Percentiles rank a stretch among this genome's conserved stretches.
Conservation (phyloP, 1,140 invertebrate genomes). For the Drosophila bipectinata region DNA sequence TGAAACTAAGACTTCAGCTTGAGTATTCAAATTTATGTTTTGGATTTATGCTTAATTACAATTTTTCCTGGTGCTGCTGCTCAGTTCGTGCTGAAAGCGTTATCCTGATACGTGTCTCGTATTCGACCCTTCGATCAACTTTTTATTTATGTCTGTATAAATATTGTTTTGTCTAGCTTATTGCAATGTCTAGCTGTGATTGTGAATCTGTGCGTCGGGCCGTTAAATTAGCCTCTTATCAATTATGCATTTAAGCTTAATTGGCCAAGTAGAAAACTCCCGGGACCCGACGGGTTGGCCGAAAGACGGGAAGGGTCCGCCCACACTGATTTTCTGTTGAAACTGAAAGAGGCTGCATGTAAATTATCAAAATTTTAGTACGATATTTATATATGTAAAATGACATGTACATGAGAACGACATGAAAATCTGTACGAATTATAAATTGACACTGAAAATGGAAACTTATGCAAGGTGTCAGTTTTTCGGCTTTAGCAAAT, state of each 20-base stretch:
- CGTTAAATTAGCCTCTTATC: conserved; percentile 76
- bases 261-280: conserved; percentile 51
- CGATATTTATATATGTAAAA: neutral
- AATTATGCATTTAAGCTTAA: conserved; percentile 77
- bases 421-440: neutral
- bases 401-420: conserved; percentile 16
- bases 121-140: conserved; percentile 49
- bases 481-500: neutral
- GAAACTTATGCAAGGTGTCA: neutral
- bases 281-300: conserved; percentile 19
- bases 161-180: too few species aligned
- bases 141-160: conserved; percentile 37
- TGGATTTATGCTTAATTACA: neutral
- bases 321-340: conserved; percentile 18
- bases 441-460: neutral
- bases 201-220: conserved; percentile 47
- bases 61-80: conserved; percentile 20
- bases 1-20: conserved; percentile 14
- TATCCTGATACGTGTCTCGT: conserved; percentile 78
- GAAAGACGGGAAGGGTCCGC: conserved; percentile 1
- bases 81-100: conserved; percentile 72
- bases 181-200: too few species aligned
- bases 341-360: conserved; percentile 1
- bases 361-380: conserved; percentile 12
- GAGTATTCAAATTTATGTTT: neutral